Evolutionary conservation across 2,888 invertebrate species (phyloP), one percentile per base, ranked within the genome.

Genomic region (Lithodes maja): DNA sequence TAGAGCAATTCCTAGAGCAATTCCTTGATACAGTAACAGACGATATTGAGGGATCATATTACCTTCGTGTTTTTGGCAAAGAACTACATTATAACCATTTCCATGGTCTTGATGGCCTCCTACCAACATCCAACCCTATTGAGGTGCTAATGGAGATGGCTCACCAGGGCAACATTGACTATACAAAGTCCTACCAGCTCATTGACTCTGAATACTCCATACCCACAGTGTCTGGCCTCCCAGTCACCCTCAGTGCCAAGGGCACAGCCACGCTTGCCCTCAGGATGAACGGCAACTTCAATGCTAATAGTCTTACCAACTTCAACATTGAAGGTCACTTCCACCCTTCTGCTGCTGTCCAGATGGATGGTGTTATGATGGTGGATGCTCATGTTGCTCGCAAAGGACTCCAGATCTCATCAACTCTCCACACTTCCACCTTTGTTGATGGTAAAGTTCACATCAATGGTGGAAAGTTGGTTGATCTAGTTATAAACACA

Each of bases 231-330:
- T 95, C 96, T 78, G 99, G 99, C 49, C 94, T 99, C 15, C 98
- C 99, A 0, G 94, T 99, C 90, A 96, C 96, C 86, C 95, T 99
- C 93, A 96, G 96, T 93, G 95, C 97, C 0, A 96, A 97, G 93
- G 98, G 98, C 2, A 97, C 98, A 0, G 96, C 97, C 33, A 97
- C 97, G 55, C 95, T 98, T 50, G 97, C 97, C 93, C 95, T 98
- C 52, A 96, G 97, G 93, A 95, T 97, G 93, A 96, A 96, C 0
- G 98, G 98, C 0, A 96, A 96, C 17, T 94, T 97, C 84, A 94
- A 95, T 92, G 93, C 94, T 84, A 92, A 94, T 0, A 94, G 94
- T 92, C 95, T 94, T 93, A 95, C 94, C 0, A 95, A 96, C 93
- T 94, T 97, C 90, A 96, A 97, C 93, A 95, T 98, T 83, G 95